phyloP scores from a whole-genome alignment of 2,888 invertebrate genomes.

The Sycophila texana region DNA sequence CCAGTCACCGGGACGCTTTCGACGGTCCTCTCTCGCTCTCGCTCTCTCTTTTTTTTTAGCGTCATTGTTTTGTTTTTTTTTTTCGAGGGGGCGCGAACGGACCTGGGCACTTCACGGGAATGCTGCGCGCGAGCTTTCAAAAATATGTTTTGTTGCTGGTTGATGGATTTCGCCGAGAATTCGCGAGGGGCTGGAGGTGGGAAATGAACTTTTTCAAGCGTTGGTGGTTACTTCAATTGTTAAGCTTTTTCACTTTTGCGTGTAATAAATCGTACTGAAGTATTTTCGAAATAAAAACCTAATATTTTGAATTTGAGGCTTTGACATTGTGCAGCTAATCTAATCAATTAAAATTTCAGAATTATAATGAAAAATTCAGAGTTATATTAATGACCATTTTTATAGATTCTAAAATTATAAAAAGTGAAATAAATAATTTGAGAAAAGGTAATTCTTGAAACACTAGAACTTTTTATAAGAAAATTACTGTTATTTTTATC shows the following conservation, averaged over 20 bases:
- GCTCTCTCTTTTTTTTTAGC: not conserved
- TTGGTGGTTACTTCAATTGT: not conserved
- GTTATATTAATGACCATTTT: too few relatives aligned
- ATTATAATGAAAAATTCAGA: too few relatives aligned
- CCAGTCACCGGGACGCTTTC: not conserved
- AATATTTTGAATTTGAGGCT: too few relatives aligned
- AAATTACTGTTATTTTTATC: too few relatives aligned
- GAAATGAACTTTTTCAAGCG: not conserved
- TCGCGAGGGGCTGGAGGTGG: not conserved
- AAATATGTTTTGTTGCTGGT: constrained; percentile 20
- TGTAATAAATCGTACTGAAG: too few relatives aligned
- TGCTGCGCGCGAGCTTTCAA: constrained; percentile 7
- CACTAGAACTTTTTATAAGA: too few relatives aligned
- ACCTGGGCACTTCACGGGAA: not conserved
- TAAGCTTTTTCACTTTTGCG: not conserved
- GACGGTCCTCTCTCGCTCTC: not conserved
- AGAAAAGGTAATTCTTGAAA: too few relatives aligned
- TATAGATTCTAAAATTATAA: too few relatives aligned
- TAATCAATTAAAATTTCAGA: too few relatives aligned
- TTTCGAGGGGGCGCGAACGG: not conserved
- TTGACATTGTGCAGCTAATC: too few relatives aligned
- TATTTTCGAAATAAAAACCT: too few relatives aligned
- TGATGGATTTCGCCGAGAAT: constrained; percentile 10
- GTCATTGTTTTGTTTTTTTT: not conserved
- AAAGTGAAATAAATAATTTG: too few relatives aligned